Base-by-base conservation (phyloP, 1,140 invertebrate species). In the Hyphantria cunea region DNA sequence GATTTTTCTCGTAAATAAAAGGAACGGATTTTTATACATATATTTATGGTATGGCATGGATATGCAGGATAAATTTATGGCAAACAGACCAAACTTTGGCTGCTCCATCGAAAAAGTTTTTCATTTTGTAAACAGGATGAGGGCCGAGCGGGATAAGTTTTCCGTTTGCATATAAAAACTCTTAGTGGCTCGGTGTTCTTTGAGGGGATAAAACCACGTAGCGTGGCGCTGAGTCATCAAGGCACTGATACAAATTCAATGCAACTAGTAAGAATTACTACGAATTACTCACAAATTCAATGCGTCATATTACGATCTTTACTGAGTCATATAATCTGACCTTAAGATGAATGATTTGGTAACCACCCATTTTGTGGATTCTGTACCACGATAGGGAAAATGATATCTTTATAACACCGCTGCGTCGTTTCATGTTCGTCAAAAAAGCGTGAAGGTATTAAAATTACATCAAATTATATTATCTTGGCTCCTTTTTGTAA, bases 271-370 rank as follows among this genome's bases (percentile, higher is more conserved):
- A n/a, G 41, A 48, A 32, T 53, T 71, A 72, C 73, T 72, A 65
- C 62, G 65, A 54, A 42, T 52, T 76, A 67, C 69, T 72, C 64
- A 73, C 62, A 70, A 66, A 56, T 64, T 58, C 32, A 56, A 65
- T 79, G 76, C 82, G 84, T 82, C 78, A 86, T 55, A 61, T 51
- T 74, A 65, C 63, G 67, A 71, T 74, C 63, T 74, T 68, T 17
- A 52, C 32, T 86, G 81, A 84, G 48, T 86, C 80, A 84, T 49
- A 52, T 59, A 52, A 61, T 52, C 14, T 51, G 41, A 31, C 62
- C 56, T 64, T 67, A 51, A 63, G 59, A 70, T 68, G 68, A 80
- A 82, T 78, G 70, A 77, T 68, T 78, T 59, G 76, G 71, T 78
- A 37, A 31, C 5, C 41, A 47, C 58, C 53, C 14, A 49, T 17